Evolutionary conservation across 2,888 invertebrate species (phyloP), one percentile per base, ranked within the genome.

Genomic region (Agrilus mali): DNA sequence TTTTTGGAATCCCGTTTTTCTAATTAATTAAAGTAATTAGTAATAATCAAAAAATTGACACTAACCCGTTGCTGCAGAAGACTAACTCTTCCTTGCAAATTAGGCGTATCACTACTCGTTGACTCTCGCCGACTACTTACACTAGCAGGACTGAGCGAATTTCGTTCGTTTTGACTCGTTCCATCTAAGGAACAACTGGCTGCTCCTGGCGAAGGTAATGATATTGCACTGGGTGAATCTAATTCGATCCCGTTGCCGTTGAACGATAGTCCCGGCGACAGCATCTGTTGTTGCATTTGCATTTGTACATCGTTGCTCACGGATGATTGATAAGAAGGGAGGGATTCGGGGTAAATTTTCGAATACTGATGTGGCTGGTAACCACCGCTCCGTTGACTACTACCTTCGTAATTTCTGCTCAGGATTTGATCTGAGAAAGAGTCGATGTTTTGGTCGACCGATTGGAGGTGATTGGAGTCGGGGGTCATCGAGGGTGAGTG

Each of bases 41-140:
- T 27, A 27, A 27, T 10, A 27, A 27, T 27, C 10, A 27, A 27
- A 27, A 27, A 27, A 27, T 27, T 27, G 27, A 27, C 27, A 80
- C 86, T 86, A 84, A 89, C 88, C 86, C 86, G 80, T 72, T 84
- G 83, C 68, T 86, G 87, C 66, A 88, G 80, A 69, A 85, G 76
- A 67, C 74, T 73, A 59, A 77, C 75, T 67, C 77, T 73, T 61
- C 77, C 75, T 65, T 77, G 72, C 47, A 66, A 55, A 50, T 62
- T 60, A 47, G 66, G 63, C 44, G 61, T 64, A 75, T 79, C 65
- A 71, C 71, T 61, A 72, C 71, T 63, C 61, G 61, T 53, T 44
- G 73, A 70, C 69, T 74, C 65, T 72, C 77, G 70, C 71, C 79
- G 71, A 60, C 73, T 67, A 75, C 78, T 81, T 71, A 80, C 79